Evolutionary conservation across 1,140 invertebrate species (phyloP).

Genomic region (Lethocerus indicus): DNA sequence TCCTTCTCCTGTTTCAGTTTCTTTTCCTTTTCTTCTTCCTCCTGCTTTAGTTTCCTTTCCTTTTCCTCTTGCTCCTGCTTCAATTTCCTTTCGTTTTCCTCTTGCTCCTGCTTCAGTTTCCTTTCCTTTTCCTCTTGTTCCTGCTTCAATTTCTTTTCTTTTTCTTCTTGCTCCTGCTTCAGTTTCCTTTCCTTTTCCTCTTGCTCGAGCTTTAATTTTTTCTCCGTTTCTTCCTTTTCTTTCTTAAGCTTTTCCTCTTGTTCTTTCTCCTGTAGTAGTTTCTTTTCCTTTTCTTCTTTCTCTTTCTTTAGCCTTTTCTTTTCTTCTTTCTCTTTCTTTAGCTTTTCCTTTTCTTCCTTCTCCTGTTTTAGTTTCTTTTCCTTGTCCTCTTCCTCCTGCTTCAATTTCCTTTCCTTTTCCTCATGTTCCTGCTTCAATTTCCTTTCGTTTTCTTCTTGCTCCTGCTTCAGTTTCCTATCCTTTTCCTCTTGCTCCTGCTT

Average conservation of each 20-base stretch:
- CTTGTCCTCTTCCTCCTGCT: not conserved
- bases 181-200: constrained; percentile 1
- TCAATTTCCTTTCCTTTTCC: not conserved
- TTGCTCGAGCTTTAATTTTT: not conserved
- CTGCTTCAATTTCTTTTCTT: constrained; percentile 3
- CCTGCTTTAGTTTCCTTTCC: not conserved
- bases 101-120: not conserved
- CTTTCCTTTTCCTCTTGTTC: not conserved
- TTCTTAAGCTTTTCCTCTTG: constrained; percentile 14
- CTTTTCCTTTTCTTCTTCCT: not conserved
- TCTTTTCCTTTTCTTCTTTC: not conserved
- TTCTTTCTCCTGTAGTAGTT: constrained; percentile 7
- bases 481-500: not conserved
- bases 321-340: not conserved
- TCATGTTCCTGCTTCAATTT: not conserved
- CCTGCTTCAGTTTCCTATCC: not conserved
- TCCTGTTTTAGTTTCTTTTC: not conserved
- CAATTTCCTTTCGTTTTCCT: not conserved
- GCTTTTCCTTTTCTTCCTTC: not conserved
- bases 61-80: not conserved
- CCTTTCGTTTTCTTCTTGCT: not conserved
- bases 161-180: not conserved
- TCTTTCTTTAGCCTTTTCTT: constrained; percentile 4
- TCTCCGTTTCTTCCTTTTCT: not conserved
- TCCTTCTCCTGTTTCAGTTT: not conserved